phyloP scores from a whole-genome alignment of 1,140 invertebrate genomes.

The Halictus rubicundus region DNA sequence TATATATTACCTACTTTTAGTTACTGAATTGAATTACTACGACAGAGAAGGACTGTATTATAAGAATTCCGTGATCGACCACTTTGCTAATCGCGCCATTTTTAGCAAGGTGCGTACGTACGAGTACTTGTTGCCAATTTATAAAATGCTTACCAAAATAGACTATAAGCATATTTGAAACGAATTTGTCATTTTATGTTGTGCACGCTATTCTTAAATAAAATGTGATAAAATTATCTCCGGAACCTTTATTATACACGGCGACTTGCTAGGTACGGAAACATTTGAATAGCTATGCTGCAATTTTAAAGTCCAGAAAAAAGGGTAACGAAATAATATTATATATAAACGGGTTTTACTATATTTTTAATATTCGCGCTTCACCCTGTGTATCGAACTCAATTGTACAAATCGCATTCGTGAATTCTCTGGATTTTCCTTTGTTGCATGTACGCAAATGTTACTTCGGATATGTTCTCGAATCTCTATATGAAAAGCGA shows the following conservation, averaged over 20 bases:
- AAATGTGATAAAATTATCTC: constrained; percentile 20
- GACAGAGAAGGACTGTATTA: constrained; percentile 70
- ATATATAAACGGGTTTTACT: neutral
- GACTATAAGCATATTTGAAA: constrained; percentile 36
- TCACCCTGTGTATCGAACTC: neutral
- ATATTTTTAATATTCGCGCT: neutral
- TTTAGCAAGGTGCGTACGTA: constrained; percentile 57
- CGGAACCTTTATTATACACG: neutral
- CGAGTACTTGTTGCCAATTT: constrained; percentile 70
- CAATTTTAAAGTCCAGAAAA: neutral
- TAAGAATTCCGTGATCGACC: constrained; percentile 58
- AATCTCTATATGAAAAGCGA: constrained; percentile 5
- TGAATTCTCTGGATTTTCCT: constrained; percentile 22
- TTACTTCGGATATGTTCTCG: constrained; percentile 3
- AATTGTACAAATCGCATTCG: constrained; percentile 5
- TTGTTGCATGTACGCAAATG: constrained; percentile 6
- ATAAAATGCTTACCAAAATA: constrained; percentile 54
- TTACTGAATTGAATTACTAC: constrained; percentile 73
- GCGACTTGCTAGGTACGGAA: neutral
- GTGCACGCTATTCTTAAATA: constrained; percentile 35
- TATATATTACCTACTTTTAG: constrained; percentile 74
- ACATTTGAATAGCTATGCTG: neutral
- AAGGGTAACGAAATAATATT: neutral
- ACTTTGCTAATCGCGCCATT: constrained; percentile 54
- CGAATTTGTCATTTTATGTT: constrained; percentile 37